A percentile compares a stretch with the other conserved stretches of the same genome.
Conservation (phyloP, 2,113 vertebrate species). For the Ophthalmolycus amberensis region DNA sequence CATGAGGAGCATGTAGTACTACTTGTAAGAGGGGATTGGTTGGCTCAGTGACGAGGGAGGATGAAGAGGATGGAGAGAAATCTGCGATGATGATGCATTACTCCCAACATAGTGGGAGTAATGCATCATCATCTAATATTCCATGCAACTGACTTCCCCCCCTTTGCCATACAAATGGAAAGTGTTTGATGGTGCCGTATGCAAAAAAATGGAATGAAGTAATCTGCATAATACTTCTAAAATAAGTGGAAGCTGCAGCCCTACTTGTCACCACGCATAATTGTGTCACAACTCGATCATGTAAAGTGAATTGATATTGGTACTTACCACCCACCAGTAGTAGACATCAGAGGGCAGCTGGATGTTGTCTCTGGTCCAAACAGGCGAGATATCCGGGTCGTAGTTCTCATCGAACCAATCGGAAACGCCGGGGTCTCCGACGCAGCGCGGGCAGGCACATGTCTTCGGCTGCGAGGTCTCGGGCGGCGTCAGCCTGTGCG, state of each 20-base stretch:
- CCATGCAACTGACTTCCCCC: slow-evolving; percentile 1
- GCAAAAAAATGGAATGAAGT: neutral
- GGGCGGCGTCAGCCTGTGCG: slow-evolving; percentile 78
- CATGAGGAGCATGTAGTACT: slow-evolving; percentile 46
- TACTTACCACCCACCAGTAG: slow-evolving; percentile 99
- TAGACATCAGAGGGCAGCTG: slow-evolving; percentile 92
- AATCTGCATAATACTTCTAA: neutral
- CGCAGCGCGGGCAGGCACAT: slow-evolving; percentile 89
- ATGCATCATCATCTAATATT: no score
- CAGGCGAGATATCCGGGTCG: slow-evolving; percentile 88
- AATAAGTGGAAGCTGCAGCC: neutral
- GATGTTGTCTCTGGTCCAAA: slow-evolving; percentile 96
- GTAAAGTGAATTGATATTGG: neutral
- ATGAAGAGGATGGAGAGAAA: slow-evolving; percentile 45
- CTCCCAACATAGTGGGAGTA: neutral
- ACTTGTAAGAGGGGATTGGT: slow-evolving; percentile 56
- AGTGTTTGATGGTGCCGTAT: neutral
- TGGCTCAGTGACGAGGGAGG: slow-evolving; percentile 24
- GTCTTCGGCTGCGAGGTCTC: slow-evolving; percentile 80
- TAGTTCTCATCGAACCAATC: slow-evolving; percentile 95
- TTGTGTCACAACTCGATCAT: neutral
- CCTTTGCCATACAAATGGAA: neutral
- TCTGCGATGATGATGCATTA: slow-evolving; percentile 54
- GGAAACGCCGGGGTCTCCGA: slow-evolving; percentile 84
- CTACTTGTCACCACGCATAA: neutral